Base-by-base conservation (phyloP, 2,113 vertebrate genomes). In the Microcebus griseorufus region DNA sequence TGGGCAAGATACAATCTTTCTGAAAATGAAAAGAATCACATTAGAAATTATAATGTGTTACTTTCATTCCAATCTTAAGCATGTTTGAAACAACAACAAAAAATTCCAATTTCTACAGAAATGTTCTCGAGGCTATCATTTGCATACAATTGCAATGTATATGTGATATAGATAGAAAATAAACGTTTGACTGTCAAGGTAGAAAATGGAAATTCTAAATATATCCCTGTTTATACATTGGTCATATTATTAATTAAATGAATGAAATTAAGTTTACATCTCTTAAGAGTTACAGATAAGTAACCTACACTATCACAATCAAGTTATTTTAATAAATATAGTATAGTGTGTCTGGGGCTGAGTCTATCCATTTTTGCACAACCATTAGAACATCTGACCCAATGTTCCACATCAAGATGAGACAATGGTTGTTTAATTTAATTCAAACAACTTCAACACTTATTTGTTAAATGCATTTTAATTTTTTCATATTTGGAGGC, bases 1-100 rank as follows among this genome's bases (percentile, higher is more conserved):
- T 81, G 65, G 94, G 94, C 96, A 96, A 98, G 95, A 96, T 95
- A 78, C 80, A 92, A 93, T 97, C 96, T 97, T 95, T 84, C 79
- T 90, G 92, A 95, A 96, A 97, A 58, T 96, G 62, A 97, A 97
- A 97, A 64, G 60, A 94, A 39, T 96, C 65, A 96, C 93, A 97
- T 94, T 97, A 97, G 75, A 95, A 96, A 85, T 96, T 96, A 37
- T 95, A 97, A 98, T 97, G 55, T 73, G 83, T 95, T 92, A 88
- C 91, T 95, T 97, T 83, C 94, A 42, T 67, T 98, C 92, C 86
- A 96, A 93, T 97, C 78, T 86, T 94, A 97, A 96, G 78, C 88
- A 81, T 95, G 60, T 93, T 92, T 95, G 60, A 90, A 84, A 62
- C 9, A 79, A 67, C 89, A 75, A 95, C 11, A 88, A 83, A 7